Evolutionary conservation across 23 tunicate species (phyloP), one percentile per base, ranked within the genome.

Genomic region (Diplosoma virens): DNA sequence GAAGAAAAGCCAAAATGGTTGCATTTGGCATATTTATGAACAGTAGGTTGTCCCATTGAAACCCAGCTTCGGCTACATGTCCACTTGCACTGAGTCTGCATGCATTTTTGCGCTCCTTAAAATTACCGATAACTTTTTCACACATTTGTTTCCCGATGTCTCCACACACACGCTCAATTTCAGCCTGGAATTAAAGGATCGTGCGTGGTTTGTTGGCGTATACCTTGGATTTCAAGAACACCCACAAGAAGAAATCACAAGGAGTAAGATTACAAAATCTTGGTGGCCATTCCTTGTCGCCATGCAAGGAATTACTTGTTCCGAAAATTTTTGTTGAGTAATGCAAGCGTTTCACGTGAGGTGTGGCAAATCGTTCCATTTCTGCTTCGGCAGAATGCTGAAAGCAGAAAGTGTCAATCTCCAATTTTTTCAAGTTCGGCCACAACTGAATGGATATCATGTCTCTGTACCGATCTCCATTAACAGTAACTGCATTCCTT

Each of bases 241-340:
- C n/a, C n/a, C n/a, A n/a, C n/a, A n/a, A n/a, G n/a, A n/a, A n/a
- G n/a, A n/a, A 41, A 41, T 41, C 50, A 41, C 50, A 41, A 41
- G 14, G 50, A 14, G 50, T 41, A 41, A 41, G 50, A 41, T 41
- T 14, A 14, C 50, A 7, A 41, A 14, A 41, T 41, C 50, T 41
- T 41, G 50, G 50, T 41, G 50, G 50, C 50, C 50, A 41, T 41
- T 41, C 50, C 50, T 41, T 41, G 50, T 41, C 50, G 50, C 50
- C n/a, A n/a, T n/a, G n/a, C n/a, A n/a, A n/a, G n/a, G n/a, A n/a
- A n/a, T n/a, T n/a, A n/a, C n/a, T n/a, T n/a, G n/a, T n/a, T n/a
- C n/a, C n/a, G n/a, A n/a, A n/a, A n/a, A n/a, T n/a, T n/a, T n/a
- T n/a, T n/a, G n/a, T n/a, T n/a, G n/a, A n/a, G n/a, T n/a, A n/a